A percentile compares a stretch with the other conserved stretches of the same genome.
Conservation (phyloP, 2,888 invertebrate genomes). For the Campoletis raptor region DNA sequence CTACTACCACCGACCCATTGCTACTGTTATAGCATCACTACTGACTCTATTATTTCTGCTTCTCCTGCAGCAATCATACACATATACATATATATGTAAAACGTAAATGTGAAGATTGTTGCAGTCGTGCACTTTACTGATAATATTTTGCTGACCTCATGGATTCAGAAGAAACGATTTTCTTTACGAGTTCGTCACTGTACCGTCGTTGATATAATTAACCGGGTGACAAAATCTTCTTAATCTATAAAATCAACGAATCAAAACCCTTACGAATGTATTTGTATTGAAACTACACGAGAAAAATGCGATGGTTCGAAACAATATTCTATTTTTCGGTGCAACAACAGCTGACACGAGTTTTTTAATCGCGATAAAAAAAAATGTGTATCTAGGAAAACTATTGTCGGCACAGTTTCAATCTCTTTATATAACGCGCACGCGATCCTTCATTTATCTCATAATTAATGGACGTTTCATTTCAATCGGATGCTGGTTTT, state of each 20-base stretch:
- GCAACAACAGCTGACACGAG: neutral
- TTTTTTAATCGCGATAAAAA: neutral
- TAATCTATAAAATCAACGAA: neutral
- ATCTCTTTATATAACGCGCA: neutral
- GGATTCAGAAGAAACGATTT: neutral
- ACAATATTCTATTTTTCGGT: neutral
- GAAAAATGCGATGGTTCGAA: neutral
- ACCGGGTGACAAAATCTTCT: neutral
- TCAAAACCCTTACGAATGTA: neutral
- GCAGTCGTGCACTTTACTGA: conserved; percentile 16
- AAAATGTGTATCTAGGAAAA: neutral
- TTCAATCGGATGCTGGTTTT: neutral
- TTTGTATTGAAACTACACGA: neutral
- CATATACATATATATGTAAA: neutral
- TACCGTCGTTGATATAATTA: neutral
- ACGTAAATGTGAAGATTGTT: conserved; percentile 26
- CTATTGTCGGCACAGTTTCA: neutral
- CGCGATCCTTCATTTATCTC: neutral
- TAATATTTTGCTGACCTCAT: conserved; percentile 31
- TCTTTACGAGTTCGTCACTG: neutral
- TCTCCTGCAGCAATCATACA: conserved; percentile 41
- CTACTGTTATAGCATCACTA: conserved; percentile 31
- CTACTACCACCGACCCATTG: conserved; percentile 32
- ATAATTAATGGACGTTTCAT: neutral
- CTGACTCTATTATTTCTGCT: conserved; percentile 54